Evolutionary conservation across 2,113 vertebrate genomes (phyloP).

Genomic region (Xiphophorus couchianus): DNA sequence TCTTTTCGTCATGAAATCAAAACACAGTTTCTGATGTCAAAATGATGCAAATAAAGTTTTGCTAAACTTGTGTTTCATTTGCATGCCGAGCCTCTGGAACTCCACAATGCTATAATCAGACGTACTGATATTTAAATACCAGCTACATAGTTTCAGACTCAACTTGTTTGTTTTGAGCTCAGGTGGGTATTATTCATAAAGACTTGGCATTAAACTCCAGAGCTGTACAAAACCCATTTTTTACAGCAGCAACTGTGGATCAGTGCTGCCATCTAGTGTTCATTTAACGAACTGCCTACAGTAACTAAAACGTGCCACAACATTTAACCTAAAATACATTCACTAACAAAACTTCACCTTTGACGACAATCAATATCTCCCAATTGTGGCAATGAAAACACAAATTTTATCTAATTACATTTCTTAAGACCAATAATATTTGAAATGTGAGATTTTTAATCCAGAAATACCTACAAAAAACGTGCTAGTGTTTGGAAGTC

Average conservation of each 20-base stretch:
- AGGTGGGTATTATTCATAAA: slow-evolving; percentile 24
- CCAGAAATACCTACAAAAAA: not conserved
- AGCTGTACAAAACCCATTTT: not conserved
- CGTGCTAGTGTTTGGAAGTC: not conserved
- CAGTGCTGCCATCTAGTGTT: slow-evolving; percentile 67
- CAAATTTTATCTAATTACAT: not conserved
- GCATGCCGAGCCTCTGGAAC: slow-evolving; percentile 47
- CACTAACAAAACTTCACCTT: not conserved
- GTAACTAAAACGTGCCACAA: not conserved
- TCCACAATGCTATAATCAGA: slow-evolving; percentile 36
- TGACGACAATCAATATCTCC: not conserved
- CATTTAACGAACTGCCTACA: not conserved
- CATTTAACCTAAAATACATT: not conserved
- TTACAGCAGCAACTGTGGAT: not conserved
- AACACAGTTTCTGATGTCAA: slow-evolving; percentile 63
- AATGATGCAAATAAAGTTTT: slow-evolving; percentile 63
- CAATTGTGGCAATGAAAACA: not conserved
- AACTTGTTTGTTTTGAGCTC: slow-evolving; percentile 52
- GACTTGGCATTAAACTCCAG: not conserved
- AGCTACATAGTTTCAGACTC: slow-evolving; percentile 19
- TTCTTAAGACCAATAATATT: too few relatives aligned
- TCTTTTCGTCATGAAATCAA: slow-evolving; percentile 52
- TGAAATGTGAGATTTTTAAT: not conserved
- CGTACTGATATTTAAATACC: slow-evolving; percentile 51
- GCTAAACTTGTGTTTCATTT: slow-evolving; percentile 57